A percentile compares a stretch with the other conserved stretches of the same genome.
Evolutionary conservation across 2,113 vertebrate species (phyloP).

Genomic region (Ptyas mucosa): DNA sequence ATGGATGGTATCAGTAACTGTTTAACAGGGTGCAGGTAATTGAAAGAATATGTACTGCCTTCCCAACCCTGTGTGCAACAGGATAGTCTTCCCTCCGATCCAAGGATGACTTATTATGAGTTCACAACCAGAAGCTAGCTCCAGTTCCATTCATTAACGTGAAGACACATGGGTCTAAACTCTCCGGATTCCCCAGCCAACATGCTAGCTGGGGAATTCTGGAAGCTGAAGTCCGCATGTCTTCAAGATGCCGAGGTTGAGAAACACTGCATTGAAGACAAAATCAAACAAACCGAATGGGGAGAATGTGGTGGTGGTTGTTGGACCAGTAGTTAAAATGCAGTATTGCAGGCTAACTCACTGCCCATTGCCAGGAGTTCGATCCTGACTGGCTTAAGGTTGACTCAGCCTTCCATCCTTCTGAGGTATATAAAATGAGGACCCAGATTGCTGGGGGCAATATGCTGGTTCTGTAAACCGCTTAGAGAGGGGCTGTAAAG

Average conservation of each 20-base stretch:
- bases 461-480: too few relatives aligned
- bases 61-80: not conserved
- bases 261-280: not conserved
- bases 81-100: not conserved
- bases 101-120: rapidly evolving
- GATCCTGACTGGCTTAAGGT: not conserved
- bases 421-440: not conserved
- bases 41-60: not conserved
- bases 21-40: not conserved
- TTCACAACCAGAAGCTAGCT: not conserved
- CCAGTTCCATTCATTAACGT: rapidly evolving
- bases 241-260: not conserved
- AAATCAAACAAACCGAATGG: not conserved
- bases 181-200: not conserved
- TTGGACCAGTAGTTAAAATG: not conserved
- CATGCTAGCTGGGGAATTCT: not conserved
- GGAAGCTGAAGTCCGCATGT: not conserved
- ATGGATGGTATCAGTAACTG: not conserved
- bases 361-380: not conserved
- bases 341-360: not conserved
- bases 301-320: not conserved
- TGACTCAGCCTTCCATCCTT: not conserved
- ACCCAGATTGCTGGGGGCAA: too few relatives aligned
- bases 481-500: not conserved
- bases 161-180: not conserved